Evolutionary conservation across 2,888 invertebrate genomes (phyloP).

Genomic region (Pammene aurita): DNA sequence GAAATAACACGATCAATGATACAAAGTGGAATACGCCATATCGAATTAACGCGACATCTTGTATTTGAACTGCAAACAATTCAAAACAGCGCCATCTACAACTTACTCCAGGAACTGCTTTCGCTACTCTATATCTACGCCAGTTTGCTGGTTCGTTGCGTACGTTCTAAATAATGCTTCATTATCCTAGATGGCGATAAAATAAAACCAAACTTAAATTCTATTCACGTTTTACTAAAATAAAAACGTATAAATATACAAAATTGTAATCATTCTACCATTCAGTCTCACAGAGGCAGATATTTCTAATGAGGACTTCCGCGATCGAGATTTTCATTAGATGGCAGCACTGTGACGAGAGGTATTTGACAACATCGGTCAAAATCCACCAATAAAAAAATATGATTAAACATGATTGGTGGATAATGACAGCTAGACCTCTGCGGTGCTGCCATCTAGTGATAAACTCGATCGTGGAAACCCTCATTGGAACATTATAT

Average conservation of each 20-base stretch:
- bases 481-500: conserved; percentile 31
- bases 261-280: conserved; percentile 38
- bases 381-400: too few species aligned
- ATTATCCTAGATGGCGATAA: conserved; percentile 41
- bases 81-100: conserved; percentile 8
- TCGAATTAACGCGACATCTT: conserved; percentile 1
- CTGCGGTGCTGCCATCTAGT: too few species aligned
- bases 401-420: too few species aligned
- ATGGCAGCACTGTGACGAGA: too few species aligned
- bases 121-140: not conserved
- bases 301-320: too few species aligned
- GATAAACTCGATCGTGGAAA: too few species aligned
- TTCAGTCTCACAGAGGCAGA: conserved; percentile 44
- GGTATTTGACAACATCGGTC: too few species aligned
- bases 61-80: not conserved
- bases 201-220: conserved; percentile 7
- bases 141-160: not conserved
- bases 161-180: conserved; percentile 16
- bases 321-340: too few species aligned
- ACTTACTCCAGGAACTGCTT: not conserved
- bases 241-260: conserved; percentile 38
- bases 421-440: too few species aligned
- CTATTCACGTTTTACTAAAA: conserved; percentile 41
- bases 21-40: too few species aligned
- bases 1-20: too few species aligned